Evolutionary conservation across 2,888 invertebrate genomes (phyloP), one percentile per base, ranked within the genome.

Genomic region (Metalampra italica): DNA sequence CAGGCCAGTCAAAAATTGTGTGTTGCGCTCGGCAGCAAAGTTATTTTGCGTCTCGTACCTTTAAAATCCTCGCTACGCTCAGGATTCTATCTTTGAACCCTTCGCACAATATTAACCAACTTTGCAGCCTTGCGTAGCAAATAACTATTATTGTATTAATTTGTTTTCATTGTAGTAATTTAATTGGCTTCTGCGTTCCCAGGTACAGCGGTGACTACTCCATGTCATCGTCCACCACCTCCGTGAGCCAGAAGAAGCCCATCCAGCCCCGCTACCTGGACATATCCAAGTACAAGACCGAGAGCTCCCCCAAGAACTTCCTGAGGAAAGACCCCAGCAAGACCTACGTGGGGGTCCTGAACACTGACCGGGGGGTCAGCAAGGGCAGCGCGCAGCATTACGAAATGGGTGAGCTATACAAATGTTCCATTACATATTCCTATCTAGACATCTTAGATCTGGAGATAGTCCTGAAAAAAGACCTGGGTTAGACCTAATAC

Each of bases 281-380:
- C 75, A 92, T 92, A 53, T 92, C 92, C 44, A 92, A 91, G 72
- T 92, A 92, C 73, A 92, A 92, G 71, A 72, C 60, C 32, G 89
- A 90, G 45, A 82, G 78, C 43, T 83, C 85, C 1, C 85, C 91
- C 5, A 79, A 79, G 60, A 90, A 75, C 60, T 88, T 84, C 73
- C 66, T 92, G 38, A 77, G 92, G 9, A 73, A 91, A 38, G 92
- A 92, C 62, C 92, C 92, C 45, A 88, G 91, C 62, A 90, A 88
- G 78, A 88, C 89, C 0, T 89, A 90, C 44, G 86, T 88, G 1
- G 80, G 74, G 0, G 84, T 87, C 0, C 52, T 87, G 36, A 64
- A 55, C 13, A 58, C 62, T 0, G 68, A 64, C 12, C 64, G 66
- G 12, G 61, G 68, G 1, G 71, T 76, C 12, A 81, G 75, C 51